Evolutionary conservation across 2,797 vertebrate genomes (phyloP).

Genomic region (Leuciscus waleckii): DNA sequence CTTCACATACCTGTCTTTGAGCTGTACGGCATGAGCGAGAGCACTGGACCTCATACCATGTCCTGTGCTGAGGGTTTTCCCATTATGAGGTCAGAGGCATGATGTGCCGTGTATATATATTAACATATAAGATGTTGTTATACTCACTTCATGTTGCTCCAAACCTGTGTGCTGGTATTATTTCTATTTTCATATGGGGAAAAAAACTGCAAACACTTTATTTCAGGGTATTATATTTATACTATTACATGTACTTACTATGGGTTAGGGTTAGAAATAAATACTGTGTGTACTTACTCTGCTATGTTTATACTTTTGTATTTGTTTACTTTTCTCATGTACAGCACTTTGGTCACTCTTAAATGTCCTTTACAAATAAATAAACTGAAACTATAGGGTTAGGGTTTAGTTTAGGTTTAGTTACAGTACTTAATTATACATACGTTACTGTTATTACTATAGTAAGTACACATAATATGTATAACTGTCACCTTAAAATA

Average conservation of each 20-base stretch:
- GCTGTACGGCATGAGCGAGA: conserved; percentile 85
- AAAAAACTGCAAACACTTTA: neutral
- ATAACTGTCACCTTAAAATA: too few relatives aligned
- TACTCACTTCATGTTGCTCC: neutral
- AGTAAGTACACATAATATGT: too few relatives aligned
- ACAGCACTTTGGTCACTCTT: neutral
- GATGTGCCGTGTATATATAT: neutral
- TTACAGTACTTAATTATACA: too few relatives aligned
- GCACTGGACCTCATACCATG: conserved; percentile 78
- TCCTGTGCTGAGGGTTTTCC: conserved; percentile 61
- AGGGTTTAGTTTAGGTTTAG: too few relatives aligned
- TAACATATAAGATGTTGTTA: neutral
- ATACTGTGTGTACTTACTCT: too few relatives aligned
- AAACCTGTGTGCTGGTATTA: neutral
- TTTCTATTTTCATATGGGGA: neutral
- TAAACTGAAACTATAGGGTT: too few relatives aligned
- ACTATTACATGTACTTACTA: neutral
- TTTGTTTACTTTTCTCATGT: neutral
- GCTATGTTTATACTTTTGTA: too few relatives aligned
- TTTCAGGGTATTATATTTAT: neutral
- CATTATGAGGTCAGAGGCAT: conserved; percentile 61
- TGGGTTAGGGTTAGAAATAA: neutral
- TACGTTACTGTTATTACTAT: too few relatives aligned
- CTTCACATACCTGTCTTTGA: conserved; percentile 78
- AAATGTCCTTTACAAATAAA: too few relatives aligned